Evolutionary conservation across 2,113 vertebrate species (phyloP).

Genomic region (Hyla sarda): DNA sequence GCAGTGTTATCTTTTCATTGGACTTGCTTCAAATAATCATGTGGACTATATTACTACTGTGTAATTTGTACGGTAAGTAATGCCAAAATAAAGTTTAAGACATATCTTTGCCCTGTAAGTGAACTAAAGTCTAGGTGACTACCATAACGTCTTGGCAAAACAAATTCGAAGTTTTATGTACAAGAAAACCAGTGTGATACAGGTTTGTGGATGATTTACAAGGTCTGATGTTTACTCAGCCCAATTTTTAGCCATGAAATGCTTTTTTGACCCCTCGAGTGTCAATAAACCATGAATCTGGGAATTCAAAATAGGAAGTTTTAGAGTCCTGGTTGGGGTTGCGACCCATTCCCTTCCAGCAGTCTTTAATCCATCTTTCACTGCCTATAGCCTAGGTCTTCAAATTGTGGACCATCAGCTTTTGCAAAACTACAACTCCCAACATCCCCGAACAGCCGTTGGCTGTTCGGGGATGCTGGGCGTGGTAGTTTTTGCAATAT

Average conservation of each 20-base stretch:
- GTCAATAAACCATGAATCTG: neutral
- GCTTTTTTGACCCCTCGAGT: neutral
- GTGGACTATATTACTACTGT: slow-evolving; percentile 7
- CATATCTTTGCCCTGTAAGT: neutral
- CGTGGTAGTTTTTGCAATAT: no score
- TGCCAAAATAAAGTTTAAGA: slow-evolving; percentile 14
- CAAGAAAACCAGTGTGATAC: neutral
- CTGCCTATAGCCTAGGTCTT: no score
- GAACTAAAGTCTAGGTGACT: neutral
- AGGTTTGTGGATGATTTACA: neutral
- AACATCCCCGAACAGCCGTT: no score
- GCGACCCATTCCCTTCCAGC: no score
- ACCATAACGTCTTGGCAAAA: neutral
- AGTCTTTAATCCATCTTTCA: neutral
- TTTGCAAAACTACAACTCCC: no score
- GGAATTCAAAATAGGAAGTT: neutral
- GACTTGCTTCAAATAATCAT: neutral
- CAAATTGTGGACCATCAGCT: no score
- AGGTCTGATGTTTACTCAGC: neutral
- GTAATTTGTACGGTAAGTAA: neutral
- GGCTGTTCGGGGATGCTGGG: no score
- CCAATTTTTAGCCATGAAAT: neutral
- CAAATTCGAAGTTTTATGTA: neutral
- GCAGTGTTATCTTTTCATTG: slow-evolving; percentile 15
- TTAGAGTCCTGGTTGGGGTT: neutral